Percentiles rank a stretch among this genome's conserved stretches.
phyloP scores from a whole-genome alignment of 2,113 vertebrate genomes.

The Ptilorrhoa leucosticta region DNA sequence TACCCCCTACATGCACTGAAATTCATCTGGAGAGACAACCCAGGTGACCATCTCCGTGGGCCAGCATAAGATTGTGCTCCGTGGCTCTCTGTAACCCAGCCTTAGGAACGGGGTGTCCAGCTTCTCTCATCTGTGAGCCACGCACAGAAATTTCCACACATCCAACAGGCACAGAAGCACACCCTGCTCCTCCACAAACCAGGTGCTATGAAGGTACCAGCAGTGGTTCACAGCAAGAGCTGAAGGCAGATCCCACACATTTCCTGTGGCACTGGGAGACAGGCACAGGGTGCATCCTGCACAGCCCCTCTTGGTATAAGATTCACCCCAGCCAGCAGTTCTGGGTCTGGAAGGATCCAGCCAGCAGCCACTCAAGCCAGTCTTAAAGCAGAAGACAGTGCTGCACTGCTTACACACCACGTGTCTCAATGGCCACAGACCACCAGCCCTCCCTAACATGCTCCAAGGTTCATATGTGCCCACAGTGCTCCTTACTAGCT shows the following conservation, averaged over 20 bases:
- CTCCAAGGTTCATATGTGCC: background rate
- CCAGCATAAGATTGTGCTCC: background rate
- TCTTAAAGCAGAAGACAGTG: background rate
- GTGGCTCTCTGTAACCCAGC: background rate
- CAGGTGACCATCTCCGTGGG: rapidly evolving
- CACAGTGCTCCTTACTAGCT: background rate
- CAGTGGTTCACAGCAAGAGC: background rate
- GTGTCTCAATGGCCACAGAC: rapidly evolving
- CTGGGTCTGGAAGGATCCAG: background rate
- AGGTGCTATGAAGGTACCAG: background rate
- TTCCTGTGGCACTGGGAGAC: rapidly evolving
- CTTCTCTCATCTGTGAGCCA: background rate
- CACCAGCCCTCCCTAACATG: background rate
- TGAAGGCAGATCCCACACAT: background rate
- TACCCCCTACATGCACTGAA: background rate
- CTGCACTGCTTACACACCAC: background rate
- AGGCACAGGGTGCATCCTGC: rapidly evolving
- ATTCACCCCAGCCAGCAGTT: background rate
- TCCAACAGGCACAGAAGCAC: background rate
- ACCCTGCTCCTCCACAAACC: background rate
- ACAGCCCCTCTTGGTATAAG: background rate
- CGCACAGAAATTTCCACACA: background rate
- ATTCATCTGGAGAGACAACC: background rate
- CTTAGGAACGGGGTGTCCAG: background rate
- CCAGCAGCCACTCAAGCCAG: background rate